Percentiles rank a stretch among this genome's conserved stretches.
phyloP scores from a whole-genome alignment of 2,888 invertebrate genomes.

The Artemia sinica region DNA sequence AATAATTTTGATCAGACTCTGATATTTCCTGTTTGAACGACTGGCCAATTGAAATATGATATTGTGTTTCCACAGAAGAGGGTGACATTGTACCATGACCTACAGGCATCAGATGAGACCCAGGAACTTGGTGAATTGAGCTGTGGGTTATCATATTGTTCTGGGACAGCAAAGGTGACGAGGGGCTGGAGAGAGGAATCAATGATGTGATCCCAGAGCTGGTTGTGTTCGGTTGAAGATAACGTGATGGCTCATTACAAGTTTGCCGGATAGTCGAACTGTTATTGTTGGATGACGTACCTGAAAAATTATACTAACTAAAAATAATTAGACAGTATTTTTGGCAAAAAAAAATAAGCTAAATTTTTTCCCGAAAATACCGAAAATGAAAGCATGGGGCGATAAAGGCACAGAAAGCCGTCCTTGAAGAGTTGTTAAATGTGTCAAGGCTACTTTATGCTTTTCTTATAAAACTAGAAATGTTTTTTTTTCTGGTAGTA shows the following conservation, averaged over 20 bases:
- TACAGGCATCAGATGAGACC: not conserved
- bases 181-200: not conserved
- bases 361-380: too few species aligned
- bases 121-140: not conserved
- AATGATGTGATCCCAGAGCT: slow-evolving; percentile 1
- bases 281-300: too few species aligned
- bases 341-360: too few species aligned
- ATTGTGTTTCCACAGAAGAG: not conserved
- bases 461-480: too few species aligned
- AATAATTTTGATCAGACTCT: not conserved
- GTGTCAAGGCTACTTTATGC: too few species aligned
- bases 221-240: not conserved
- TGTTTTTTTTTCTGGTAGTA: too few species aligned
- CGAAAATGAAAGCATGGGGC: too few species aligned
- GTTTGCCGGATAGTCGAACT: slow-evolving; percentile 5
- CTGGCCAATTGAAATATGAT: slow-evolving; percentile 8
- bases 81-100: not conserved
- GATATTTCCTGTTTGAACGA: slow-evolving; percentile 8
- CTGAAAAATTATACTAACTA: too few species aligned
- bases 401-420: too few species aligned
- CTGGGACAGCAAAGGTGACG: not conserved
- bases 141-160: not conserved
- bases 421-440: too few species aligned
- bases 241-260: not conserved
- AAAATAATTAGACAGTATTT: too few species aligned